Percentiles rank a stretch among this genome's conserved stretches.
Evolutionary conservation across 2,113 vertebrate genomes (phyloP).

Genomic region (Numida meleagris): DNA sequence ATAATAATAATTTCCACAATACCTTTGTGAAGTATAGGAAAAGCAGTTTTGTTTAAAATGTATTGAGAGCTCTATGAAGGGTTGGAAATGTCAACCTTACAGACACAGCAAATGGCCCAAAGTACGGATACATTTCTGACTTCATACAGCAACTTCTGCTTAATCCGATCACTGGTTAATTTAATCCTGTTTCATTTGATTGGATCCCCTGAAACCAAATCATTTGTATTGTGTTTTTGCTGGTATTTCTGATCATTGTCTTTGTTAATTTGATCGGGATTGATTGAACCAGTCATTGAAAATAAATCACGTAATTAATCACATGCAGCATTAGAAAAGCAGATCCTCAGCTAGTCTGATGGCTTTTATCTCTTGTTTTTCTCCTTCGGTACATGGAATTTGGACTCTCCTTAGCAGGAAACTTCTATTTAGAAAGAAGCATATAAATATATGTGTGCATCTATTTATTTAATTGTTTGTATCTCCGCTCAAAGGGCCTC

Average conservation of each 20-base stretch:
- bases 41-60: not conserved
- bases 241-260: slow-evolving; percentile 67
- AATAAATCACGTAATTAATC: slow-evolving; percentile 58
- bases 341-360: not conserved
- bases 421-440: not conserved
- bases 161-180: slow-evolving; percentile 61
- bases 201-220: slow-evolving; percentile 65
- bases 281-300: slow-evolving; percentile 64
- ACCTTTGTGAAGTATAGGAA: not conserved
- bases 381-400: not conserved
- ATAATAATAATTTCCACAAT: not conserved
- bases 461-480: not conserved
- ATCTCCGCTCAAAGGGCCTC: not conserved
- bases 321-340: slow-evolving; percentile 32
- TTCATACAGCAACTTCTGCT: slow-evolving; percentile 42
- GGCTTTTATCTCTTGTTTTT: slow-evolving; percentile 9
- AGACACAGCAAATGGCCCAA: not conserved
- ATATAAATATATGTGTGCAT: not conserved
- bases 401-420: not conserved
- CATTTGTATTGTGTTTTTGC: slow-evolving; percentile 53
- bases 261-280: slow-evolving; percentile 63
- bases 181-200: slow-evolving; percentile 64
- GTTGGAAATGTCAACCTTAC: not conserved
- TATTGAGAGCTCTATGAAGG: not conserved
- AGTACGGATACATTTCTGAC: slow-evolving; percentile 36